Evolutionary conservation across 2,888 invertebrate species (phyloP).

Genomic region (Calameuta filiformis): DNA sequence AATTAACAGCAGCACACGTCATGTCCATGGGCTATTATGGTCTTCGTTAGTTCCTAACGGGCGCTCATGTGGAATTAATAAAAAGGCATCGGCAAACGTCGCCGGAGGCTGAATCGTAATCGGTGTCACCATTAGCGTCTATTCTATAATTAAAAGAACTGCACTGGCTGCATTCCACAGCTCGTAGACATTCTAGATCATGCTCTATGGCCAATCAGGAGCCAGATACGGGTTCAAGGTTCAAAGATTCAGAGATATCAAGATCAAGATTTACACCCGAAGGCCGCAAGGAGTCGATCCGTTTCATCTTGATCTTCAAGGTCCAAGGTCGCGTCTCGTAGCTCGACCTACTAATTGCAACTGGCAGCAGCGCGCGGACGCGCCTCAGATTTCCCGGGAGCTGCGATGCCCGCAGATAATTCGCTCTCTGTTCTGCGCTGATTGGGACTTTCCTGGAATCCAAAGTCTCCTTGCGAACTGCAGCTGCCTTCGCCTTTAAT

Average conservation of each 20-base stretch:
- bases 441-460: not conserved
- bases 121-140: not conserved
- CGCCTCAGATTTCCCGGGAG: no score
- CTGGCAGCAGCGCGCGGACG: not conserved
- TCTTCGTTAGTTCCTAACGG: not conserved
- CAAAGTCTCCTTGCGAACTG: not conserved
- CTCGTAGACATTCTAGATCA: not conserved
- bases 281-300: not conserved
- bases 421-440: not conserved
- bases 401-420: not conserved
- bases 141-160: not conserved
- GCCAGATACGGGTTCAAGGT: not conserved
- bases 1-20: not conserved
- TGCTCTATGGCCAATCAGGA: not conserved
- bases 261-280: not conserved
- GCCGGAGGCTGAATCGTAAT: not conserved
- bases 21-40: not conserved
- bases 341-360: not conserved
- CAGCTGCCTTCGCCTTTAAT: not conserved
- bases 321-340: not conserved
- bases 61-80: not conserved
- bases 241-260: not conserved
- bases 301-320: not conserved
- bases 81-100: not conserved
- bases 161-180: not conserved